Percentiles rank a stretch among this genome's conserved stretches.
Conservation (phyloP, 2,888 invertebrate genomes). For the Endotricha flammealis region DNA sequence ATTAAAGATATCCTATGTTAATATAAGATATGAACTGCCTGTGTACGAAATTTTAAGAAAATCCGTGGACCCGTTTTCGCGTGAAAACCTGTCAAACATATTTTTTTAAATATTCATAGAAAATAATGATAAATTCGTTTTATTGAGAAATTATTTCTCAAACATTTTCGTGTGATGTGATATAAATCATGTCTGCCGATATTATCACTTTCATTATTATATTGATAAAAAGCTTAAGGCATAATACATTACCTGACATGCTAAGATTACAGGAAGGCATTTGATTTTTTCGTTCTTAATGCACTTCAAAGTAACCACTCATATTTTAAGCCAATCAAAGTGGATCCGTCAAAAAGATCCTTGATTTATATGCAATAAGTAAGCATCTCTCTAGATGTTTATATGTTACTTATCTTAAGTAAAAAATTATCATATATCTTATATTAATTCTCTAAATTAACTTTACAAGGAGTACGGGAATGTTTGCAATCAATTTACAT, state of each 20-base stretch:
- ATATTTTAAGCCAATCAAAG: background rate
- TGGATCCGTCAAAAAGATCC: too few species aligned
- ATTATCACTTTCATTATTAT: background rate
- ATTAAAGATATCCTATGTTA: too few species aligned
- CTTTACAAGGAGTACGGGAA: constrained; percentile 2
- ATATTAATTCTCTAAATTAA: constrained; percentile 9
- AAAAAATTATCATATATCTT: constrained; percentile 8
- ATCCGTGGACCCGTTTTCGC: too few species aligned
- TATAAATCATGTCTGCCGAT: too few species aligned
- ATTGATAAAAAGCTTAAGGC: background rate
- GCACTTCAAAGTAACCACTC: constrained; percentile 4
- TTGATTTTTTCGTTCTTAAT: constrained; percentile 4
- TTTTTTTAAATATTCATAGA: too few species aligned
- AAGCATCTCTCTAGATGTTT: constrained; percentile 1
- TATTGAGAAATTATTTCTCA: too few species aligned
- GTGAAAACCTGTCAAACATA: too few species aligned
- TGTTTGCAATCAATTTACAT: constrained; percentile 7
- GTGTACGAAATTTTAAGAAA: too few species aligned
- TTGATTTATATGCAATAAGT: too few species aligned
- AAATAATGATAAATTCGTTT: too few species aligned
- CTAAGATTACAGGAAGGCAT: background rate
- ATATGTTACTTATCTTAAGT: background rate
- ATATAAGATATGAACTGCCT: too few species aligned
- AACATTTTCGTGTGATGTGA: too few species aligned
- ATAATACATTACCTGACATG: background rate